Evolutionary conservation across 2,113 vertebrate genomes (phyloP), one percentile per base, ranked within the genome.

Genomic region (Amia ocellicauda): DNA sequence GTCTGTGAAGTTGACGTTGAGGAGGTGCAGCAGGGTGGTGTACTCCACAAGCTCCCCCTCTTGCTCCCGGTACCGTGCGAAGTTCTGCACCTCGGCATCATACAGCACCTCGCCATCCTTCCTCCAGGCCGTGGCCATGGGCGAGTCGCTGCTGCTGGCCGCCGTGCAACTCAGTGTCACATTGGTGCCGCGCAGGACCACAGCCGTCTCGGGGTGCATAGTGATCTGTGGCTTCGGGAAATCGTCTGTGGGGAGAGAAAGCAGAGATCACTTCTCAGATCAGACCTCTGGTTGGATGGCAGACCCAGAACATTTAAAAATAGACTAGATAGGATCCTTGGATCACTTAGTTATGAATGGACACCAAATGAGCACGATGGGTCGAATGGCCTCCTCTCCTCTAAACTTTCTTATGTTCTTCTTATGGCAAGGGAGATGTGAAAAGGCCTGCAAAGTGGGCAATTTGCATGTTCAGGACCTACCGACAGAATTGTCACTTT

Each of bases 211-310:
- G 4, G 97, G 97, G 73, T 99, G 96, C 64, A 95, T 89, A 0
- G 94, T 99, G 82, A 99, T 98, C 82, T 98, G 94, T 26, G 94
- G 97, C 78, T 97, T 98, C 63, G 95, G 96, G 80, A 98, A 95
- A 86, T 99, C 96, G 75, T 97, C 96, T 99, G 85, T 68, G 45
- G 11, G 64, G 69, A 41, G 1, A 49, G 22, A 13, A 19, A 45
- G n/a, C n/a, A 23, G 51, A 4, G 0, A 19, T 36, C 5, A 36
- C 31, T n/a, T n/a, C n/a, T n/a, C n/a, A 58, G n/a, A n/a, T n/a
- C n/a, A n/a, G n/a, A n/a, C n/a, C n/a, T n/a, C n/a, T n/a, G n/a
- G n/a, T n/a, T n/a, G n/a, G n/a, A n/a, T n/a, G n/a, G n/a, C n/a
- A n/a, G n/a, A n/a, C n/a, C n/a, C n/a, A n/a, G n/a, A n/a, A n/a